Base-by-base conservation (phyloP, 2,113 vertebrate genomes). In the Nematolebias whitei region DNA sequence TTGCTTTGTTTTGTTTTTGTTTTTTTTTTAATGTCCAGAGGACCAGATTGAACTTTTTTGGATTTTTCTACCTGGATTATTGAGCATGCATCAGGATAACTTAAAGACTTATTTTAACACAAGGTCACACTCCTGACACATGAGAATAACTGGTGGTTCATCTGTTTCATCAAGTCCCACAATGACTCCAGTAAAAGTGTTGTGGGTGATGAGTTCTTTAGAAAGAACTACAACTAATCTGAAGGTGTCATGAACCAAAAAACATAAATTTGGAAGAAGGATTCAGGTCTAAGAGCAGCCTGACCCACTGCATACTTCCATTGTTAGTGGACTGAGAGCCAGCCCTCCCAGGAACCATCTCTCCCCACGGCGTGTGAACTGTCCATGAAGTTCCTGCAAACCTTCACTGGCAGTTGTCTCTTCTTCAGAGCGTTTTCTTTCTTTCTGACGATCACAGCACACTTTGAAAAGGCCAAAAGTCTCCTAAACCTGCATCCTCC, bases 391-490 rank as follows among this genome's bases (percentile, higher is more conserved):
- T 79, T 71, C 64, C 75, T 64, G 11, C 58, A 69, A 43, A 74
- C 72, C 60, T 76, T 73, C 77, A 79, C 51, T 82, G 76, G 77
- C 80, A 76, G 70, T 72, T 65, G 78, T 85, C 56, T 83, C 39
- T 60, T 79, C 76, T 59, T 71, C 56, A 48, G 60, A 60, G 59
- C 68, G 40, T 78, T 67, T 60, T 74, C 56, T 40, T 62, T 52
- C 78, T 74, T 74, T 62, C 71, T 78, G 65, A 38, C 63, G 12
- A 35, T 86, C 83, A 80, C 82, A 74, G 80, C 77, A 84, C 74
- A 80, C 79, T 90, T 55, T 84, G 74, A 88, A 90, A 91, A 87
- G 85, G 79, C 85, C 82, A 85, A 87, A 79, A 79, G 57, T 71
- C 77, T 72, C 74, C 76, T 54, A 35, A 70, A 71, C 69, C 71